Evolutionary conservation across 2,113 vertebrate species (phyloP).

Genomic region (Natator depressus): DNA sequence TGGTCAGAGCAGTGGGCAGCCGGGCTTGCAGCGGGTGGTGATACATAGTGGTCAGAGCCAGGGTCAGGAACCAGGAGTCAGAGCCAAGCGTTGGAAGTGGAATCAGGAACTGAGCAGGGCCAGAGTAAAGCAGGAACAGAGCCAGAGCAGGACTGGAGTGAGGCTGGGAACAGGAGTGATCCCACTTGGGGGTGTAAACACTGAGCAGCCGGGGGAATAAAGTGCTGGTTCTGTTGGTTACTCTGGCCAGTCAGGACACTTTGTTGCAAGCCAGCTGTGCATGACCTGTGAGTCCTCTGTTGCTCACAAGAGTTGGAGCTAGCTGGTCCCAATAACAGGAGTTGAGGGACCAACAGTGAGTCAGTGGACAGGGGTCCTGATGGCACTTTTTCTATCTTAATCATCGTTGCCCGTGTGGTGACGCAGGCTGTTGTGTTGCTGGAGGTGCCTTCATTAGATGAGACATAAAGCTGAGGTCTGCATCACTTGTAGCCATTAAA

Average conservation of each 20-base stretch:
- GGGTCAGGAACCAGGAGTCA: no score
- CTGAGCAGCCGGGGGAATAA: background rate
- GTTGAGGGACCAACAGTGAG: slow-evolving; percentile 27
- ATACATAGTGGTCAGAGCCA: background rate
- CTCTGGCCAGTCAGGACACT: slow-evolving; percentile 39
- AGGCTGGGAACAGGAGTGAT: background rate
- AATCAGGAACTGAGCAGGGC: background rate
- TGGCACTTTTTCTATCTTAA: slow-evolving; percentile 61
- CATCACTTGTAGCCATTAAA: background rate
- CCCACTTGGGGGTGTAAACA: background rate
- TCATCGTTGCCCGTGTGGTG: slow-evolving; percentile 34
- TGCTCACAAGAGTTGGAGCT: background rate
- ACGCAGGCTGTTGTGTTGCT: slow-evolving; percentile 49
- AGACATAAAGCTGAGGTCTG: slow-evolving; percentile 44
- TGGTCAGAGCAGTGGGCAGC: no score
- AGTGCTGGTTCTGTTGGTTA: background rate
- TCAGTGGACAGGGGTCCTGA: background rate
- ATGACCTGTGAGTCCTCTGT: slow-evolving; percentile 34
- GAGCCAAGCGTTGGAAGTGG: background rate
- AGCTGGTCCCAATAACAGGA: slow-evolving; percentile 11
- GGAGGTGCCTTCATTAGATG: slow-evolving; percentile 16
- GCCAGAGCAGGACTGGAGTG: background rate
- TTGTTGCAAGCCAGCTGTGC: slow-evolving; percentile 39
- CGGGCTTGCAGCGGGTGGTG: no score
- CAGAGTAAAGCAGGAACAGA: background rate